Conservation (phyloP, 1,140 invertebrate genomes). For the Drosophila malerkotliana region DNA sequence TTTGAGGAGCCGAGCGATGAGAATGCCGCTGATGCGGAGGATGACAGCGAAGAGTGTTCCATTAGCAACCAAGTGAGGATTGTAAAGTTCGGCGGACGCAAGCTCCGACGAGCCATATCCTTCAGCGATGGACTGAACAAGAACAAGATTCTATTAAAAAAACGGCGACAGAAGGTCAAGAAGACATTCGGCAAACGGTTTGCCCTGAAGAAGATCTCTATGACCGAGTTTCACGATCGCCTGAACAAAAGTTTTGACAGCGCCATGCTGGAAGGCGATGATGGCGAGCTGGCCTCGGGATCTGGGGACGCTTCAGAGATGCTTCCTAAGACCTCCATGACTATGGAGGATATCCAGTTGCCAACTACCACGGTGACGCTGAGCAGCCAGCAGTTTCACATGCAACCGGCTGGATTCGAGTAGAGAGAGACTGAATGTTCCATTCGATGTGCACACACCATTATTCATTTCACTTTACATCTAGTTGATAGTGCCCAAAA, state of each 20-base stretch:
- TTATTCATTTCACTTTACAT: conserved; percentile 7
- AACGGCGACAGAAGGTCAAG: conserved; percentile 75
- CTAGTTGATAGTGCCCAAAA: conserved; percentile 39
- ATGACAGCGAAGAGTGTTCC: conserved; percentile 58
- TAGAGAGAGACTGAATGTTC: conserved; percentile 43
- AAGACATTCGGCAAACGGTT: conserved; percentile 73
- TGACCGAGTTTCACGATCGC: conserved; percentile 73
- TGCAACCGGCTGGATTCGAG: conserved; percentile 42
- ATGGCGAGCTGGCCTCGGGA: conserved; percentile 21
- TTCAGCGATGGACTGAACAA: conserved; percentile 76
- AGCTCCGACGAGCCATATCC: conserved; percentile 63
- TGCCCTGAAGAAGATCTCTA: conserved; percentile 67
- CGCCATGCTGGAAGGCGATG: conserved; percentile 65
- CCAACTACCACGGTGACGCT: conserved; percentile 2
- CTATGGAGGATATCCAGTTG: conserved; percentile 72
- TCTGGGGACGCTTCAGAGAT: neutral
- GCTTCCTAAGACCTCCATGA: conserved; percentile 18
- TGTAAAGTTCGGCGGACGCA: conserved; percentile 64
- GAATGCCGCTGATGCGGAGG: conserved; percentile 64
- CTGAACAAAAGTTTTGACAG: conserved; percentile 75
- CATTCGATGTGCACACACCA: conserved; percentile 5
- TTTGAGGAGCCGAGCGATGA: conserved; percentile 75
- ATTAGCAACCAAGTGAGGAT: conserved; percentile 63
- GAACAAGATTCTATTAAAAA: conserved; percentile 71
- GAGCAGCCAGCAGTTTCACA: conserved; percentile 6